phyloP scores from a whole-genome alignment of 2,888 invertebrate species.

The Oithona nana region DNA sequence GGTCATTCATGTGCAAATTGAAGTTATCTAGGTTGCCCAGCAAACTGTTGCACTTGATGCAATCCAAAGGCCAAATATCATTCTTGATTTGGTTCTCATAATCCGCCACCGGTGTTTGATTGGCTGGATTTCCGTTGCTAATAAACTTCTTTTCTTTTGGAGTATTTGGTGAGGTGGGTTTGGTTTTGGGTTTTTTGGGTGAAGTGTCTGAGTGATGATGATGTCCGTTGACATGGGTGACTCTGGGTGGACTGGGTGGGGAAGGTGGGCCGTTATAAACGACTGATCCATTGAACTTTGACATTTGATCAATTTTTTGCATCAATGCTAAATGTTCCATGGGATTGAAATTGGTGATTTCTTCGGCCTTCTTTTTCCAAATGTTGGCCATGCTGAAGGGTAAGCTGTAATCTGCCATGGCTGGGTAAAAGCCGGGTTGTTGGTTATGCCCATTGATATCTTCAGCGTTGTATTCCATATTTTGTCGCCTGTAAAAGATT shows the following conservation, averaged over 20 bases:
- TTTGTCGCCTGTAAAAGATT: background rate
- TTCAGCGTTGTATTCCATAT: conserved; percentile 6
- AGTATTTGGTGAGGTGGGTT: background rate
- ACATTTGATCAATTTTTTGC: conserved; percentile 9
- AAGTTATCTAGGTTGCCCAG: conserved; percentile 11
- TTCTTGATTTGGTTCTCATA: conserved; percentile 15
- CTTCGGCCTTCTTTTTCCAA: conserved; percentile 11
- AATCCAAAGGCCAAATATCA: conserved; percentile 16
- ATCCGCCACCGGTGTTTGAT: background rate
- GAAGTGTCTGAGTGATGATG: background rate
- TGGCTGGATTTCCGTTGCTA: background rate
- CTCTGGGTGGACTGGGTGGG: background rate
- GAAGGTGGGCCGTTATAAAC: background rate
- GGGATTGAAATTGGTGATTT: background rate
- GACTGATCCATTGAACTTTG: background rate
- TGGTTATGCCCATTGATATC: background rate
- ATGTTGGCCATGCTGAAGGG: conserved; percentile 2
- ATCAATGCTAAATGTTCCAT: conserved; percentile 5
- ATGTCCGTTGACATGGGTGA: background rate
- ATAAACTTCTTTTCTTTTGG: background rate
- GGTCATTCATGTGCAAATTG: conserved; percentile 17
- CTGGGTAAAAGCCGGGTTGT: conserved; percentile 5
- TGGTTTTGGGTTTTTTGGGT: background rate
- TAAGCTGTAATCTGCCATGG: conserved; percentile 3
- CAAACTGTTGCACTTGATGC: conserved; percentile 12